phyloP scores from a whole-genome alignment of 2,888 invertebrate genomes.

The Philaethria dido region DNA sequence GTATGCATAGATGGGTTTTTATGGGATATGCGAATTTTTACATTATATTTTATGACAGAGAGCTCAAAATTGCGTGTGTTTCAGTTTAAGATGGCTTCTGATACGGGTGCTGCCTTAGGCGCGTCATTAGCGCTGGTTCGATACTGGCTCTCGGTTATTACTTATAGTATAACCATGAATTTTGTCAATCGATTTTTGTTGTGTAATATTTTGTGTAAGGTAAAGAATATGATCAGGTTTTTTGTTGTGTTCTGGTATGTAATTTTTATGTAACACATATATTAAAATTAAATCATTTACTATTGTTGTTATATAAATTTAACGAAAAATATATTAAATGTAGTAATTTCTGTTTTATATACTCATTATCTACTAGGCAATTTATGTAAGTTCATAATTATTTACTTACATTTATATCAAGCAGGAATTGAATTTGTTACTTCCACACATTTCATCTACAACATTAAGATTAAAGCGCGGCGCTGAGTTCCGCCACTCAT shows the following conservation, averaged over 20 bases:
- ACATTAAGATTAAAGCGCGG: no score
- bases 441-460: background rate
- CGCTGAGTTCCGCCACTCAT: no score
- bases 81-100: conserved; percentile 56
- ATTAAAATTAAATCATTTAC: no score
- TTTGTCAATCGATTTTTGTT: conserved; percentile 35
- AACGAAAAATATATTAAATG: no score
- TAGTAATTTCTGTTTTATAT: no score
- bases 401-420: no score
- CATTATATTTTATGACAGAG: conserved; percentile 26
- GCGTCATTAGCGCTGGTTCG: conserved; percentile 69
- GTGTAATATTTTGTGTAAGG: conserved; percentile 5
- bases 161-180: conserved; percentile 53
- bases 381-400: no score
- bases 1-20: conserved; percentile 33
- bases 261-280: no score
- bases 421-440: background rate
- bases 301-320: no score
- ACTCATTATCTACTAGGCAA: no score
- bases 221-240: background rate
- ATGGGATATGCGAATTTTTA: conserved; percentile 33
- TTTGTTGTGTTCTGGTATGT: background rate
- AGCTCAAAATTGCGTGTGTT: conserved; percentile 39
- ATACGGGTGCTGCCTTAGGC: conserved; percentile 67
- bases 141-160: conserved; percentile 67